Percentiles rank a stretch among this genome's conserved stretches.
phyloP scores from a whole-genome alignment of 2,113 vertebrate species.

The Brachyhypopomus occidentalis region DNA sequence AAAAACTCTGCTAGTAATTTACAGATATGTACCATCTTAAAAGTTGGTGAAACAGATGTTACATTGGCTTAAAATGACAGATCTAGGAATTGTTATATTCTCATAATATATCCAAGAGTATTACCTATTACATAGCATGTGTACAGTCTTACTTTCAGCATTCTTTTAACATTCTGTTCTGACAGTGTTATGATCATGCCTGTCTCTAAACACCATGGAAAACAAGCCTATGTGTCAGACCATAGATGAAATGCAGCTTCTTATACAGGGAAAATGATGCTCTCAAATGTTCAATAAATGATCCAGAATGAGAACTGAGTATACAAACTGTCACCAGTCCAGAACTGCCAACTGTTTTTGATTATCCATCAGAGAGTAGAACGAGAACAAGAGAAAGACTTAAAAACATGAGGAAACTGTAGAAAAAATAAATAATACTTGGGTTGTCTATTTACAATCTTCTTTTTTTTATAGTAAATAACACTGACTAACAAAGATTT shows the following conservation, averaged over 20 bases:
- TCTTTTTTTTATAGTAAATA: background rate
- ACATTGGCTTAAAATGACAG: background rate
- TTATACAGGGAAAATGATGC: background rate
- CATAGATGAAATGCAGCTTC: background rate
- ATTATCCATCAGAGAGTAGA: background rate
- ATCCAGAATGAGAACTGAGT: background rate
- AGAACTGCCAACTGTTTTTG: background rate
- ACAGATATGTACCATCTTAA: background rate
- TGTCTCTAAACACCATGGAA: background rate
- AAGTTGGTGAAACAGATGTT: background rate
- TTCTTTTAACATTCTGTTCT: background rate
- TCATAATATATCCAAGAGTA: background rate
- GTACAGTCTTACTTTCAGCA: background rate
- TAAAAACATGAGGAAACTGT: background rate
- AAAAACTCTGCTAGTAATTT: background rate
- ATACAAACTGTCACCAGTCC: background rate
- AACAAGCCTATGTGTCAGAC: background rate
- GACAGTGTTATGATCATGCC: background rate
- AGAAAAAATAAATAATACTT: no score
- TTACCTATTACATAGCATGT: background rate
- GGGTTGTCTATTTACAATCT: no score
- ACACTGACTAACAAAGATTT: no score
- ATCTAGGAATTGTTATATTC: background rate
- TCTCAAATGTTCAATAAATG: slow-evolving; percentile 7
- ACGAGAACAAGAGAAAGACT: background rate